A percentile compares a stretch with the other conserved stretches of the same genome.
Evolutionary conservation across 2,797 vertebrate species (phyloP).

Genomic region (Leucoraja ocellata): DNA sequence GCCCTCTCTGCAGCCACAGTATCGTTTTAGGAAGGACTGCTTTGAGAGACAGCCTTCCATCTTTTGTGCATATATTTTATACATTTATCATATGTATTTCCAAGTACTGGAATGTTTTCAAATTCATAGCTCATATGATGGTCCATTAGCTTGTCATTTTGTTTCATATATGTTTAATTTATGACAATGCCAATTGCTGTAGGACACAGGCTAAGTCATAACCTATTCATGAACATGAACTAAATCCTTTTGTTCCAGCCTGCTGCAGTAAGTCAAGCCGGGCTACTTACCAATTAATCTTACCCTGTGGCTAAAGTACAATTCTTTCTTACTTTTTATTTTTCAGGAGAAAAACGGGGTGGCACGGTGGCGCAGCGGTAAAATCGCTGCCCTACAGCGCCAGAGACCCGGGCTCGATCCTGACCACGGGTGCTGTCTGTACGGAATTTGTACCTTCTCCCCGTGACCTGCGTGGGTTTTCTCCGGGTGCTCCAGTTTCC

Average conservation of each 20-base stretch:
- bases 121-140: constrained; percentile 23
- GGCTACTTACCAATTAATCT: constrained; percentile 5
- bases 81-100: constrained; percentile 11
- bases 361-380: too few species aligned
- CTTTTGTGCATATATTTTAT: background rate
- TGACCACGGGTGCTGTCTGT: too few species aligned
- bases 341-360: background rate
- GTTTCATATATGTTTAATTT: constrained; percentile 29
- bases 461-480: too few species aligned
- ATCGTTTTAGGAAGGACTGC: background rate
- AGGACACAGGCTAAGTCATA: constrained; percentile 19
- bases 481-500: too few species aligned
- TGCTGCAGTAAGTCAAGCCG: background rate
- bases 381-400: too few species aligned
- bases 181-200: constrained; percentile 22
- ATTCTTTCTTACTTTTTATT: background rate
- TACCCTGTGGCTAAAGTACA: background rate
- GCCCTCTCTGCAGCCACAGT: background rate
- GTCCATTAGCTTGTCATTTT: constrained; percentile 13
- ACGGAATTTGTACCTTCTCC: too few species aligned
- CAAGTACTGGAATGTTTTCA: constrained; percentile 7
- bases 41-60: background rate
- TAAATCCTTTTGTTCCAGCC: constrained; percentile 30
- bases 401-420: too few species aligned
- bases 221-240: constrained; percentile 32